Percentiles rank a stretch among this genome's conserved stretches.
phyloP scores from a whole-genome alignment of 2,888 invertebrate genomes.

The Nephrocerus scutellatus region DNA sequence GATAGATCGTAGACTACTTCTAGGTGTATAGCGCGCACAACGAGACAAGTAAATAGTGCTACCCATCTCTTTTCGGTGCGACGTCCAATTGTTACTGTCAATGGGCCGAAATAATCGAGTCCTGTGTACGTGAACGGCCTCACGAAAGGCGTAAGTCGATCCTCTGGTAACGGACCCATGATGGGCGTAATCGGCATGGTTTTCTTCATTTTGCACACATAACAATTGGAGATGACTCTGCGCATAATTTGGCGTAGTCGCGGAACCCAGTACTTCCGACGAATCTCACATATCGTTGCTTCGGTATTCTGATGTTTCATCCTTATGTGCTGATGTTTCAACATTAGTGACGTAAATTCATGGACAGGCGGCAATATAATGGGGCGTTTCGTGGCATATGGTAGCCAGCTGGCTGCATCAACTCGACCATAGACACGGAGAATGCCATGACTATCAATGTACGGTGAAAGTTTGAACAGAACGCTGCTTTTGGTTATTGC shows the following conservation, averaged over 20 bases:
- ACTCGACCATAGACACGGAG: conserved; percentile 7
- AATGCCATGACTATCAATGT: conserved; percentile 7
- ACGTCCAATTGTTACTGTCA: conserved; percentile 21
- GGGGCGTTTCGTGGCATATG: conserved; percentile 5
- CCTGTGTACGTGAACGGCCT: conserved; percentile 20
- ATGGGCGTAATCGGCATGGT: conserved; percentile 10
- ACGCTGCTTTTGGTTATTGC: neutral
- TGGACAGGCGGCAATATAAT: conserved; percentile 9
- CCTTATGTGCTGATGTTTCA: conserved; percentile 1
- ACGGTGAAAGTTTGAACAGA: conserved; percentile 9
- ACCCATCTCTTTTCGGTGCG: conserved; percentile 21
- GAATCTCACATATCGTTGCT: conserved; percentile 7
- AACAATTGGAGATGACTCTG: conserved; percentile 6
- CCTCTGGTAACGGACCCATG: conserved; percentile 20
- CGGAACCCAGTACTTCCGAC: conserved; percentile 10
- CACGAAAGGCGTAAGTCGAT: conserved; percentile 19
- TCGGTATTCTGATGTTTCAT: conserved; percentile 14
- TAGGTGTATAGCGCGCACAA: conserved; percentile 9
- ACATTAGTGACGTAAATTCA: conserved; percentile 2
- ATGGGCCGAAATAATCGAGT: conserved; percentile 17
- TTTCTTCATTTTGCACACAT: conserved; percentile 3
- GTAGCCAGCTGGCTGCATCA: conserved; percentile 10
- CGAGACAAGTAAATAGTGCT: conserved; percentile 18
- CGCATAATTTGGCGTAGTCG: conserved; percentile 5
- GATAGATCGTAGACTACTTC: conserved; percentile 11